phyloP scores from a whole-genome alignment of 2,113 vertebrate genomes.

The Camelus dromedarius region DNA sequence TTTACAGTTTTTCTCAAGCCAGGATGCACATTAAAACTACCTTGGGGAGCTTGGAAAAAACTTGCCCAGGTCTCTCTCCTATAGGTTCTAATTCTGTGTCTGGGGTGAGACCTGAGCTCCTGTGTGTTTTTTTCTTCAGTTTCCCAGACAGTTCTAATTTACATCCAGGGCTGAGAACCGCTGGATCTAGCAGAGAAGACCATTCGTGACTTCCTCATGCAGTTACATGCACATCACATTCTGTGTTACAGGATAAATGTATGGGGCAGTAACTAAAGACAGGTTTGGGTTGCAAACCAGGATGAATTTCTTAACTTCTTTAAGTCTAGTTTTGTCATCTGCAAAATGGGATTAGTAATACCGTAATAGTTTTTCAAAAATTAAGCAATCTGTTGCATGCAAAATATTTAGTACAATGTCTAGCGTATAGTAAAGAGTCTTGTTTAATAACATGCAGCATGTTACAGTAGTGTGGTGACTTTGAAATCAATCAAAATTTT shows the following conservation, averaged over 20 bases:
- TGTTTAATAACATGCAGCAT: not conserved
- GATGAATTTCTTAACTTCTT: not conserved
- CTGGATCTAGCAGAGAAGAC: not conserved
- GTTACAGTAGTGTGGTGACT: not conserved
- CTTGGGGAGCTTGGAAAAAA: not conserved
- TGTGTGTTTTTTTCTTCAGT: not conserved
- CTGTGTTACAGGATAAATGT: not conserved
- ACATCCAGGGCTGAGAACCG: not conserved
- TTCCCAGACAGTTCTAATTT: not conserved
- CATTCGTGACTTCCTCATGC: not conserved
- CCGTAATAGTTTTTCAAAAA: not conserved
- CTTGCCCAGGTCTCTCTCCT: accelerated
- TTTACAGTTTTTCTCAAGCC: not conserved
- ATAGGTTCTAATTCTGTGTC: not conserved
- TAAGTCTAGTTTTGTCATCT: conserved; percentile 14
- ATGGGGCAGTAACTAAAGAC: not conserved
- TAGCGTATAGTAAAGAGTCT: not conserved
- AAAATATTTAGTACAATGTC: not conserved
- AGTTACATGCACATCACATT: not conserved
- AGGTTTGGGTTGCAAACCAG: not conserved
- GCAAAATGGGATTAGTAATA: not conserved
- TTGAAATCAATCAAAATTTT: not conserved
- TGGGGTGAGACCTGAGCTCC: not conserved
- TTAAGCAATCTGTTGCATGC: not conserved
- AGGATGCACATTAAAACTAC: not conserved